Conservation (phyloP, 1,140 invertebrate species). For the Bombus vancouverensis region DNA sequence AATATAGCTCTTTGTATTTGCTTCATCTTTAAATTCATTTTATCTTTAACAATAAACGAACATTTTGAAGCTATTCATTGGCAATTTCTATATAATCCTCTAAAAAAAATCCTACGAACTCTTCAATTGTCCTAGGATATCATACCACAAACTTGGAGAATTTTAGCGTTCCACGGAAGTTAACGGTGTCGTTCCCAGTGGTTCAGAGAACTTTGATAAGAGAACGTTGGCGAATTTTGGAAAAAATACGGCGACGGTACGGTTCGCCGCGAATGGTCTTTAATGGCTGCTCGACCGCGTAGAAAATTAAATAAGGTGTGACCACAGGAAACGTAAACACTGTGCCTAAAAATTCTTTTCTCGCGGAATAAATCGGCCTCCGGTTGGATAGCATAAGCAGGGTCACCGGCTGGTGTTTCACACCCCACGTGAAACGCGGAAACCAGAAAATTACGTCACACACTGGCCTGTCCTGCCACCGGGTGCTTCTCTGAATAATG, state of each 20-base stretch:
- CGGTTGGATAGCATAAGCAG: constrained; percentile 15
- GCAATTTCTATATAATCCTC: not conserved
- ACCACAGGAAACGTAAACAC: constrained; percentile 45
- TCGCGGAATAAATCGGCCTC: constrained; percentile 37
- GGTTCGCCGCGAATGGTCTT: constrained; percentile 44
- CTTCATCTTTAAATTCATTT: not conserved
- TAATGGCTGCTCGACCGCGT: constrained; percentile 18
- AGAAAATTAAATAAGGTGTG: constrained; percentile 52
- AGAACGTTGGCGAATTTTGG: not conserved
- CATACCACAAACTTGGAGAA: not conserved
- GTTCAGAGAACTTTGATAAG: constrained; percentile 3
- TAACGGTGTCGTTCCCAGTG: not conserved
- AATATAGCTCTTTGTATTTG: too few species aligned
- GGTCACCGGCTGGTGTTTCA: not conserved
- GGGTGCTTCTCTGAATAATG: constrained; percentile 72
- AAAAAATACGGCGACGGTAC: constrained; percentile 12
- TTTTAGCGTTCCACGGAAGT: not conserved
- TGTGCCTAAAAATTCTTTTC: constrained; percentile 47
- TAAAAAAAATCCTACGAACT: too few species aligned
- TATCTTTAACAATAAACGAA: not conserved
- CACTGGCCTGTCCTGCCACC: constrained; percentile 37
- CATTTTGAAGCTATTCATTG: not conserved
- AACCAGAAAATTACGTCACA: constrained; percentile 75
- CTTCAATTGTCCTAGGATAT: not conserved
- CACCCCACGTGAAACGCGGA: constrained; percentile 58